Base-by-base conservation (phyloP, 2,888 invertebrate genomes). In the Meta bourneti region DNA sequence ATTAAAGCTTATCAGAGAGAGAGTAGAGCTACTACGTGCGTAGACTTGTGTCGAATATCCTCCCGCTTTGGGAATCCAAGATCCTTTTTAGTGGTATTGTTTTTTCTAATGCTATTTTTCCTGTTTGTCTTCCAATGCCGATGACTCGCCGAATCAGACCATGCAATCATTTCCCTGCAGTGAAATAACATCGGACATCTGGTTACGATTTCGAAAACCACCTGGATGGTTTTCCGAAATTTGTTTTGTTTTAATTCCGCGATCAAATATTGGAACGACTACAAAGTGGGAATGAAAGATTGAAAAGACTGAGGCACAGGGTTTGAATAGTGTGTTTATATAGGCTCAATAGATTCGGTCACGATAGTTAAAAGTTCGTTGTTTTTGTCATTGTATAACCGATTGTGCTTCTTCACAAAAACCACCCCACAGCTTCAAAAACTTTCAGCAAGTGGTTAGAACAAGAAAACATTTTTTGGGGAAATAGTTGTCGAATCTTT, bases 241-340 rank as follows among this genome's bases (percentile, higher is more conserved):
- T 77, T 4, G 20, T 34, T 77, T 81, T 19, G 49, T 13, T 48
- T 71, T 83, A 61, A 83, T 83, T 72, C 72, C 6, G 71, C 52
- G 74, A 84, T 84, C 84, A 84, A 84, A 84, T 75, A 84, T 84
- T 72, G 84, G 72, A 75, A 84, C 54, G 84, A 84, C 75, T 84
- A 75, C 75, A 51, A 84, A 84, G 75, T 54, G 54, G 72, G 8
- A 72, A 71, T 48, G 20, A 52, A 4, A 34, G 34, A 34, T 34
- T 34, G 34, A 34, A 34, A 34, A 34, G 34, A 34, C 4, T 4
- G 34, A 34, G 34, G 34, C 34, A n/a, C n/a, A 34, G 34, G 34
- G 34, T 34, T 34, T 34, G 34, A 34, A 34, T 4, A 4, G 34
- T 34, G 34, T 34, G 34, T 34, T 34, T 34, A 4, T 1, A 34